These are phyloP conservation scores for Xiphophorus maculatus DNA, from an alignment of 2,113 vertebrate genomes.

Conservation along the genomic window DNA sequence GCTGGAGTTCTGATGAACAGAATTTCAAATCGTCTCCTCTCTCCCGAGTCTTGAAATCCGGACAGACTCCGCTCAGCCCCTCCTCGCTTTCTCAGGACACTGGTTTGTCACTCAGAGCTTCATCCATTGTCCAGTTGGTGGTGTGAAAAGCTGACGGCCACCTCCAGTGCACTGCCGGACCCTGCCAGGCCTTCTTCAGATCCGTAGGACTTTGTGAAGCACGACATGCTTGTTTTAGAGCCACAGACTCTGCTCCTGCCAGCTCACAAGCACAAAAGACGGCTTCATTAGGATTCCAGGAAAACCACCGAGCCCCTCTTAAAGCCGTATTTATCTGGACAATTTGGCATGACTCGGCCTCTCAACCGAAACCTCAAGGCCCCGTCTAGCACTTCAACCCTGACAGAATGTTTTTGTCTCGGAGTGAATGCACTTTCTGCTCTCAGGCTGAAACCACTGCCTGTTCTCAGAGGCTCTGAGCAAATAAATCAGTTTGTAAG, in stretches of 20 bases:
- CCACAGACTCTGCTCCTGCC: slow-evolving; percentile 66
- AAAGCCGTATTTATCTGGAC: slow-evolving; percentile 71
- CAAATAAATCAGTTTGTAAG: slow-evolving; percentile 19
- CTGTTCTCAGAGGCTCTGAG: slow-evolving; percentile 28
- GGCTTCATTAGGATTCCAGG: slow-evolving; percentile 81
- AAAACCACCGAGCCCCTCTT: slow-evolving; percentile 51
- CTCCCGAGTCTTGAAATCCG: not conserved
- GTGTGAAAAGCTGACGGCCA: slow-evolving; percentile 67
- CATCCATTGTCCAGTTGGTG: slow-evolving; percentile 41
- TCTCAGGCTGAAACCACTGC: slow-evolving; percentile 32
- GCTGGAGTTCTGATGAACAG: not conserved
- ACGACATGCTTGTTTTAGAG: slow-evolving; percentile 66
- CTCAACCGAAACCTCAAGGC: slow-evolving; percentile 45
- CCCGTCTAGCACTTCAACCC: slow-evolving; percentile 44
- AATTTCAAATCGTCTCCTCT: not conserved
- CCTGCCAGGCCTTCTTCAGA: slow-evolving; percentile 58
- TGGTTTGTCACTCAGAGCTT: slow-evolving; percentile 57
- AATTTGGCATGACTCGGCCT: slow-evolving; percentile 59
- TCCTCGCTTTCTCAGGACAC: slow-evolving; percentile 56
- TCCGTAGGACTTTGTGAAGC: slow-evolving; percentile 64
- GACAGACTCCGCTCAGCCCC: not conserved
- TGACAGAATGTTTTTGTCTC: slow-evolving; percentile 61
- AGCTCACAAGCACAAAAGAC: slow-evolving; percentile 80
- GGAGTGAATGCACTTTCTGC: slow-evolving; percentile 45
- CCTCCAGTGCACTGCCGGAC: slow-evolving; percentile 63